Base-by-base conservation (phyloP, 2,888 invertebrate species). In the Oxytorus armatus region DNA sequence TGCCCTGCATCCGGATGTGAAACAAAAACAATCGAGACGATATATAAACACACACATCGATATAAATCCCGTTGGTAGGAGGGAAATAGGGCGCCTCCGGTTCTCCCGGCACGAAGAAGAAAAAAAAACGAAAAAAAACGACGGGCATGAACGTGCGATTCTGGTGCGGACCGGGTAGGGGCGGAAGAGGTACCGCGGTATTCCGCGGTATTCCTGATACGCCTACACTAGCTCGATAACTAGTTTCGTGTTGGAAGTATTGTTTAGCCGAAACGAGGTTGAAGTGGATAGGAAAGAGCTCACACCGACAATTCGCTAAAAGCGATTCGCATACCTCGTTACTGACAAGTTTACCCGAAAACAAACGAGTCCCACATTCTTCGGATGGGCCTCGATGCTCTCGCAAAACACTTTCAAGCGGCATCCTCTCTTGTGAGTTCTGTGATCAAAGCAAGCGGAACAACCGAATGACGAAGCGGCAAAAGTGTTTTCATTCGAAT, bases 401-500 rank as follows among this genome's bases (percentile, higher is more conserved):
- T 57, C 65, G 18, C 42, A 47, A 42, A 63, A 47, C 51, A 63
- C 69, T 76, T 63, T 16, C 61, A 18, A 42, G 11, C 42, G 44
- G 51, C 25, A 53, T n/a, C 68, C 59, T 14, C 44, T 29, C 21
- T 25, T 21, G 53, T 11, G 44, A 51, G 61, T 61, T 61, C 33
- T 33, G 10, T 61, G 42, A 76, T 69, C 69, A 69, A 76, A 76
- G 68, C 42, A 44, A 18, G 25, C 16, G 55, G n/a, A 65, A 57
- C 69, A 57, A 57, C n/a, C 77, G 39, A 51, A 53, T 51, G 72
- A 78, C 66, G 66, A 78, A 68, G 73, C 78, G 36, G 18, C 66
- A 68, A 78, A 78, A 78, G 68, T 78, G 68, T 59, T 73, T 73
- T 61, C 42, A 59, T 66, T 53, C 11, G 16, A n/a, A 75, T 75